phyloP scores from a whole-genome alignment of 2,797 vertebrate genomes.

The Acipenser transmontanus region DNA sequence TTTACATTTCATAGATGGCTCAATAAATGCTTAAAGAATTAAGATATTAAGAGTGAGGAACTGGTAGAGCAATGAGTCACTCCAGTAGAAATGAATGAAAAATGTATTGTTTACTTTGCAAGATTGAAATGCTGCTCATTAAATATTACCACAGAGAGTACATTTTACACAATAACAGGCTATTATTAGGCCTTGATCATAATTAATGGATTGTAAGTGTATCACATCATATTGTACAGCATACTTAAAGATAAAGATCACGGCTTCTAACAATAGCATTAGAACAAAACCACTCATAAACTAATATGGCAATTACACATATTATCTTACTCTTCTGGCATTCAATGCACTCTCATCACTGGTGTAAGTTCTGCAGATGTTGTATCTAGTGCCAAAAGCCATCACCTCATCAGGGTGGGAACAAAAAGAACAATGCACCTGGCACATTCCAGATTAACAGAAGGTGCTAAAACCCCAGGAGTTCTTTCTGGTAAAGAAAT shows the following conservation, averaged over 20 bases:
- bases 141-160: constrained; percentile 44
- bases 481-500: constrained; percentile 29
- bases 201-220: constrained; percentile 35
- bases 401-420: neutral
- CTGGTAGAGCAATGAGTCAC: constrained; percentile 40
- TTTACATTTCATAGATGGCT: constrained; percentile 19
- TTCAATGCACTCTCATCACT: neutral
- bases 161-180: constrained; percentile 52
- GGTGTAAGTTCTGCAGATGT: neutral
- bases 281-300: neutral
- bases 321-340: constrained; percentile 12
- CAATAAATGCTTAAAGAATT: constrained; percentile 8
- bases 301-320: constrained; percentile 4
- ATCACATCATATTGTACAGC: constrained; percentile 23
- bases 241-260: constrained; percentile 20
- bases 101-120: constrained; percentile 55
- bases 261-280: constrained; percentile 14
- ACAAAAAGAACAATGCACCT: constrained; percentile 32
- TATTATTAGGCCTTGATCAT: constrained; percentile 41
- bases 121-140: constrained; percentile 35
- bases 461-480: constrained; percentile 55
- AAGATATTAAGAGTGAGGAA: constrained; percentile 28
- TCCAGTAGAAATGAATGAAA: constrained; percentile 40
- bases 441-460: constrained; percentile 39
- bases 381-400: neutral